A percentile compares a stretch with the other conserved stretches of the same genome.
Conservation (phyloP, 2,113 vertebrate genomes). For the Silurus meridionalis region DNA sequence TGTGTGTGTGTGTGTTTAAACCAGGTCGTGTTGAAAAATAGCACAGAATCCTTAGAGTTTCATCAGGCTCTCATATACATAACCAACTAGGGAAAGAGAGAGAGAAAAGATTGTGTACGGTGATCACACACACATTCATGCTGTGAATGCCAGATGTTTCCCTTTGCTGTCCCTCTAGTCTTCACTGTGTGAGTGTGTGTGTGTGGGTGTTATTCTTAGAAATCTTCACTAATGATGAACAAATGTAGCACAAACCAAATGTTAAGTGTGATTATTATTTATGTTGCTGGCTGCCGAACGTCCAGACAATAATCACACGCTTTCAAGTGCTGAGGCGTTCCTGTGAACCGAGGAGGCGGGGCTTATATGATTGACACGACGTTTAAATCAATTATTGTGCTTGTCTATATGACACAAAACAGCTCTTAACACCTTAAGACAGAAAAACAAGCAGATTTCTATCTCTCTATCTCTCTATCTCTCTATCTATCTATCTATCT, state of each 20-base stretch:
- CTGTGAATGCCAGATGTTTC: constrained; percentile 3
- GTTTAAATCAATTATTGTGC: neutral
- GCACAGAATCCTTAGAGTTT: constrained; percentile 15
- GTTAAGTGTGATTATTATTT: neutral
- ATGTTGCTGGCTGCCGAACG: neutral
- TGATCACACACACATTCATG: neutral
- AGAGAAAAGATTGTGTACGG: neutral
- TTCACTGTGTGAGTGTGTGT: constrained; percentile 19
- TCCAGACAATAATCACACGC: neutral
- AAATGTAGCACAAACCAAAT: neutral
- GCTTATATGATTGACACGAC: neutral
- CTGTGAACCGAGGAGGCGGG: neutral
- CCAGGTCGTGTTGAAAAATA: constrained; percentile 39
- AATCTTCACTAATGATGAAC: neutral
- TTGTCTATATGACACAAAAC: neutral
- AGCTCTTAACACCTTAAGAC: neutral
- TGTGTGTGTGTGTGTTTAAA: constrained; percentile 19
- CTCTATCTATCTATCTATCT: too few relatives aligned
- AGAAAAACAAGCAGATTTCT: neutral
- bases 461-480: too few relatives aligned
- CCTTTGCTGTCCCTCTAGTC: constrained; percentile 7
- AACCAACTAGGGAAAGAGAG: neutral
- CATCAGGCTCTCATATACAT: constrained; percentile 23
- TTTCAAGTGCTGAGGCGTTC: neutral
- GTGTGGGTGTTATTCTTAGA: constrained; percentile 6